Evolutionary conservation across 2,888 invertebrate species (phyloP).

Genomic region (Polymixis flavicincta): DNA sequence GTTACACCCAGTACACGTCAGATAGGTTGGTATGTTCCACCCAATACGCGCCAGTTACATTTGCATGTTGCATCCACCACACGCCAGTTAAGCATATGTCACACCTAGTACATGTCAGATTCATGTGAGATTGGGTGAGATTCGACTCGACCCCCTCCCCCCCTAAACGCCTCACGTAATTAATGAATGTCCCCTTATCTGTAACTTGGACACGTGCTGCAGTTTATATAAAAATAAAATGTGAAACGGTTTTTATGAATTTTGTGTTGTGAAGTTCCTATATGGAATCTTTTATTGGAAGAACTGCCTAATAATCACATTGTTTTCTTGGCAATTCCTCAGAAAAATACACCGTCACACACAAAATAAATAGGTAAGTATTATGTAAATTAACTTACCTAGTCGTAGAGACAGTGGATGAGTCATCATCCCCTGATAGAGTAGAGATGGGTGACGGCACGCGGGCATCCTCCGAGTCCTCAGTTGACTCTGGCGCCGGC

Average conservation of each 20-base stretch:
- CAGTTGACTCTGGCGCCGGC: constrained; percentile 60
- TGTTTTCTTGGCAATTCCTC: background rate
- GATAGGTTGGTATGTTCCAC: no score
- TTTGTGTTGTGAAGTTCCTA: background rate
- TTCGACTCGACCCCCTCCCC: no score
- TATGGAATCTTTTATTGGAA: background rate
- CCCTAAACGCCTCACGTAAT: no score
- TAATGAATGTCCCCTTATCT: no score
- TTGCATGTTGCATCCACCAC: no score
- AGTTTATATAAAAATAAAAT: background rate
- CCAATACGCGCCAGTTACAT: background rate
- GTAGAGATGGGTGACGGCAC: constrained; percentile 71
- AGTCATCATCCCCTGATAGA: constrained; percentile 72
- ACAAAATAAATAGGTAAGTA: background rate
- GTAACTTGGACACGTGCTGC: background rate
- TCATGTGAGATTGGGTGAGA: no score
- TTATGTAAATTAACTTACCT: constrained; percentile 64
- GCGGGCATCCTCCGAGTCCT: constrained; percentile 59
- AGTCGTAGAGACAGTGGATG: constrained; percentile 64
- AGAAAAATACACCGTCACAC: background rate
- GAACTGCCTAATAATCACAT: no score
- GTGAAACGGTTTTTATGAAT: background rate
- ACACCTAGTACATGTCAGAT: background rate
- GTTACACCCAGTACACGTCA: no score
- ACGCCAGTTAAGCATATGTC: no score